These are phyloP conservation scores for Polypedilum vanderplanki DNA, from an alignment of 1,140 invertebrate genomes.

Conservation along the genomic window DNA sequence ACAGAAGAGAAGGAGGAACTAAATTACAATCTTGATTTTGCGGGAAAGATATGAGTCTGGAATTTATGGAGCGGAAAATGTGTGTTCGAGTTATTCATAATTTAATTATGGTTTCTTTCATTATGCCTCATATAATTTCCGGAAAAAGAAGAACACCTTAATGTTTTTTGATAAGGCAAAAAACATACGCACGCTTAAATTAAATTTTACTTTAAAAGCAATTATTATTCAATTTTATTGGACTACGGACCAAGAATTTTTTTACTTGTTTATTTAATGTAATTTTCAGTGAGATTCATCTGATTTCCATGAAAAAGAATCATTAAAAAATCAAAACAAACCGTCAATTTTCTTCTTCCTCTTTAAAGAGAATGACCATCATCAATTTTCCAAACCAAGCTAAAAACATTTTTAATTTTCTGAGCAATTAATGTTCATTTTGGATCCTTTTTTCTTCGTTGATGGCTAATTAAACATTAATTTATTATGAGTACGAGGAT, in stretches of 20 bases:
- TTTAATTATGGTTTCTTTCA: conserved; percentile 25
- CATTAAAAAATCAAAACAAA: too few species aligned
- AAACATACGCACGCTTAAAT: neutral
- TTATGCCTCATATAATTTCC: neutral
- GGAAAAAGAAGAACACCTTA: neutral
- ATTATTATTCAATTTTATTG: conserved; percentile 15
- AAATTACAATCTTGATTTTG: conserved; percentile 16
- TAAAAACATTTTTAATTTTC: neutral
- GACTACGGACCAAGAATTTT: too few species aligned
- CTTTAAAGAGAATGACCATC: too few species aligned
- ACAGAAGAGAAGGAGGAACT: neutral
- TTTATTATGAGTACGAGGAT: neutral
- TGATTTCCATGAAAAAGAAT: too few species aligned
- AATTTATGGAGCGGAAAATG: conserved; percentile 28
- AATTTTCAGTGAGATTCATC: too few species aligned
- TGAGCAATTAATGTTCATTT: neutral
- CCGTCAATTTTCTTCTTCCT: too few species aligned
- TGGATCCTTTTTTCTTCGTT: neutral
- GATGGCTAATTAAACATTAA: conserved; percentile 19
- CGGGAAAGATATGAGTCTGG: conserved; percentile 11
- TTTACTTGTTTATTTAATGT: too few species aligned
- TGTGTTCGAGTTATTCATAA: conserved; percentile 20
- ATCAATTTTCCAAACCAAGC: neutral
- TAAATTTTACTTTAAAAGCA: neutral
- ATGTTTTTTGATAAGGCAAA: neutral